Evolutionary conservation across 2,113 vertebrate species (phyloP).

Genomic region (Perccottus glenii): DNA sequence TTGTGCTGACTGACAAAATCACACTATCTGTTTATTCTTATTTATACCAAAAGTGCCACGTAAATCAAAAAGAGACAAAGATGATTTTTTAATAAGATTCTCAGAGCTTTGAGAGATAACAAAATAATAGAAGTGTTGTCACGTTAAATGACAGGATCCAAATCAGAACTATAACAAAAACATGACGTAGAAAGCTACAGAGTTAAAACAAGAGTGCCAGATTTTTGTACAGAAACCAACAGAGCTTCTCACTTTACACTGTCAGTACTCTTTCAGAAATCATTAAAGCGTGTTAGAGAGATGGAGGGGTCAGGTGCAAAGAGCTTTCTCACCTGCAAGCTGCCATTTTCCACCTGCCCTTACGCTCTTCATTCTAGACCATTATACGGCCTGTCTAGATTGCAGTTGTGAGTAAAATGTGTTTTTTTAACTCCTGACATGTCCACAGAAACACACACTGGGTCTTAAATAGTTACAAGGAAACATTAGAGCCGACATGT

Average conservation of each 20-base stretch:
- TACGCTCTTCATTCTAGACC: not conserved
- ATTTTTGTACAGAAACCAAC: not conserved
- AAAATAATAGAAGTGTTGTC: not conserved
- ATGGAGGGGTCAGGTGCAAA: slow-evolving; percentile 14
- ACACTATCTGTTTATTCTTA: slow-evolving; percentile 7
- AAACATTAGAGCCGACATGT: slow-evolving; percentile 31
- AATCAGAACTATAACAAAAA: no score
- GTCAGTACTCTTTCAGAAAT: slow-evolving; percentile 17
- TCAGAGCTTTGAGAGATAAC: slow-evolving; percentile 8
- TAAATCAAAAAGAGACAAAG: slow-evolving; percentile 14
- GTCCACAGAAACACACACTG: not conserved
- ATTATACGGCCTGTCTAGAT: slow-evolving; percentile 21
- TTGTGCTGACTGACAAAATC: slow-evolving; percentile 32
- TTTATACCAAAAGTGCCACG: slow-evolving; percentile 4
- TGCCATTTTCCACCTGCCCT: slow-evolving; percentile 16
- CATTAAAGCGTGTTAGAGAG: slow-evolving; percentile 9
- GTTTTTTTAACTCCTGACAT: slow-evolving; percentile 4
- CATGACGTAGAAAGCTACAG: no score
- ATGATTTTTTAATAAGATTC: not conserved
- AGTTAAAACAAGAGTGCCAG: no score
- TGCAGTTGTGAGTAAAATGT: slow-evolving; percentile 17
- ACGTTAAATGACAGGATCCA: not conserved
- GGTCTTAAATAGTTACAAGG: slow-evolving; percentile 43
- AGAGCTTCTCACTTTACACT: not conserved
- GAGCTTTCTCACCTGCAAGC: not conserved